These are phyloP conservation scores for Nineta flava DNA, from an alignment of 2,888 invertebrate genomes.

Conservation along the genomic window DNA sequence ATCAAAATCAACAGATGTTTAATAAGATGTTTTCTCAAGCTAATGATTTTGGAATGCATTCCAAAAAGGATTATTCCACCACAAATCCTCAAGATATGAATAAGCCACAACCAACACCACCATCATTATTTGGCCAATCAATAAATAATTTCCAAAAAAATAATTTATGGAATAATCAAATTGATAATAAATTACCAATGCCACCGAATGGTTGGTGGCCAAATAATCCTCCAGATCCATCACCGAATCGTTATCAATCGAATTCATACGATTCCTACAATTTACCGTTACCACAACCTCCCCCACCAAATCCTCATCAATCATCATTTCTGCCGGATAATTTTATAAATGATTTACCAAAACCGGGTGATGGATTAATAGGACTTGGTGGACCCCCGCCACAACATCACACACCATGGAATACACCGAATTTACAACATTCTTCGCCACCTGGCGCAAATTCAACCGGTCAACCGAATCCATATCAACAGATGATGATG, in stretches of 20 bases:
- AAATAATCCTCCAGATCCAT: constrained; percentile 7
- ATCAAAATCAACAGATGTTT: no score
- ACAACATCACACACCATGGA: background rate
- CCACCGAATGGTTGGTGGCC: constrained; percentile 16
- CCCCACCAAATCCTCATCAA: background rate
- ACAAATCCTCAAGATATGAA: no score
- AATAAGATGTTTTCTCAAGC: no score
- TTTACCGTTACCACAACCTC: background rate
- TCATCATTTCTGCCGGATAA: background rate
- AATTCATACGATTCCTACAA: background rate
- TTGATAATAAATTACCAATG: constrained; percentile 3
- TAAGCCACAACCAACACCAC: no score
- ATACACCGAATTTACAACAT: background rate
- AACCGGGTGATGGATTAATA: background rate
- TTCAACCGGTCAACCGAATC: background rate
- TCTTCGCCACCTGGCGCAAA: no score
- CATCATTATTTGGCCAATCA: no score
- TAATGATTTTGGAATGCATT: no score
- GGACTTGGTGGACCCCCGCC: no score
- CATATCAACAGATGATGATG: constrained; percentile 4
- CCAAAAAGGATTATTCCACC: no score
- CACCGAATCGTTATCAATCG: background rate
- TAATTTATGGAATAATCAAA: background rate
- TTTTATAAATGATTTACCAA: background rate
- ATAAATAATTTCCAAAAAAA: background rate